phyloP scores from a whole-genome alignment of 2,888 invertebrate species.

The Ceraclea dissimilis region DNA sequence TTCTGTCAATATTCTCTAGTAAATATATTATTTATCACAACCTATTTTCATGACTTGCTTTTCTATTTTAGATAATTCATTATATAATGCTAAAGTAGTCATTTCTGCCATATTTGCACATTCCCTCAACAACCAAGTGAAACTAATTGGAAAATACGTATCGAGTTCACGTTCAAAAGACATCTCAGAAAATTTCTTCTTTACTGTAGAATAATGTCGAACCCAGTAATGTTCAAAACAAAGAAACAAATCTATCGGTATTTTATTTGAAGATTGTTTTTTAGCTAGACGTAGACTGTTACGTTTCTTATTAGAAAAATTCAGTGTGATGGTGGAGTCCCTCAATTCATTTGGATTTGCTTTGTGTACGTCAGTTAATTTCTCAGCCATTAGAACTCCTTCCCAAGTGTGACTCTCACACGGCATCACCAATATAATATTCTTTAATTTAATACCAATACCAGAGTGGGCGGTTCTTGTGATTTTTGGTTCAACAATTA shows the following conservation, averaged over 20 bases:
- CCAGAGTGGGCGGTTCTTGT: not conserved
- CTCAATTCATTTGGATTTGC: not conserved
- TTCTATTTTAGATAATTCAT: constrained; percentile 34
- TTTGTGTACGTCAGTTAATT: constrained; percentile 3
- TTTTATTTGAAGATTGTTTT: not conserved
- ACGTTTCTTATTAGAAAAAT: not conserved
- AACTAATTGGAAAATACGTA: constrained; percentile 29
- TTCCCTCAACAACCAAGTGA: constrained; percentile 36
- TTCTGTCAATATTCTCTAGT: no score
- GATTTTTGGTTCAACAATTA: constrained; percentile 3
- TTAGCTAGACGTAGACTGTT: no score
- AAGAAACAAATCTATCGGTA: constrained; percentile 7
- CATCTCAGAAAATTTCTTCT: constrained; percentile 28
- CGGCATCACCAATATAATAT: constrained; percentile 10
- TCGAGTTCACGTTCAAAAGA: constrained; percentile 32
- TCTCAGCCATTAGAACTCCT: not conserved
- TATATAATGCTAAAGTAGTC: constrained; percentile 32
- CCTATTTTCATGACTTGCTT: constrained; percentile 18
- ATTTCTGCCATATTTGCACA: constrained; percentile 33
- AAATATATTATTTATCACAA: no score
- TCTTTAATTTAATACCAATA: not conserved
- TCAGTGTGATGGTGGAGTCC: not conserved
- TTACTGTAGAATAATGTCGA: constrained; percentile 30
- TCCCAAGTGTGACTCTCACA: constrained; percentile 13
- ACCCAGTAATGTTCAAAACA: constrained; percentile 34